A percentile compares a stretch with the other conserved stretches of the same genome.
Evolutionary conservation across 1,140 invertebrate species (phyloP).

Genomic region (Zelostemma sp.): DNA sequence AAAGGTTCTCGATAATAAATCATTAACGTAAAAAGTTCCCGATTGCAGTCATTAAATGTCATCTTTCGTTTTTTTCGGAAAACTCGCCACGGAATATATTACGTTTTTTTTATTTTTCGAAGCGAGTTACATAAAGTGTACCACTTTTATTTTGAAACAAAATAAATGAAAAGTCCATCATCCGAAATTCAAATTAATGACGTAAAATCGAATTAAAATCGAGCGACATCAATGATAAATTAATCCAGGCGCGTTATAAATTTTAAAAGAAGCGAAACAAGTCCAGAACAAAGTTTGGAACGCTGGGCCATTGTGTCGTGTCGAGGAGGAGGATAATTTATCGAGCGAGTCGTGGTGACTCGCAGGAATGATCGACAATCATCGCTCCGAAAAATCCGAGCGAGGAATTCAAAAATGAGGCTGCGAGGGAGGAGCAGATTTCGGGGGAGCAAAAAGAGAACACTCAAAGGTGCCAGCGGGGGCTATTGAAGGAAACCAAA

Average conservation of each 20-base stretch:
- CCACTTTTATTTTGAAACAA: neutral
- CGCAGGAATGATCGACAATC: slow-evolving; percentile 32
- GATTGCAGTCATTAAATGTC: too few species aligned
- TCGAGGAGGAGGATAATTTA: slow-evolving; percentile 18
- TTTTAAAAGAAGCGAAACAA: too few species aligned
- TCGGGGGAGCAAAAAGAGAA: slow-evolving; percentile 15
- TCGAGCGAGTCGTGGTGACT: slow-evolving; percentile 37
- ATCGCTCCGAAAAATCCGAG: neutral
- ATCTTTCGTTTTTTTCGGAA: too few species aligned
- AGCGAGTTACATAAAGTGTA: neutral
- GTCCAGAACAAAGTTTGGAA: slow-evolving; percentile 9
- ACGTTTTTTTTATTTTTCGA: too few species aligned
- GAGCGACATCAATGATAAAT: too few species aligned
- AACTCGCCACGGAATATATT: too few species aligned
- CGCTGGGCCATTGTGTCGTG: neutral
- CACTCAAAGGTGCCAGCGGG: slow-evolving; percentile 47
- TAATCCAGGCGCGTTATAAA: too few species aligned
- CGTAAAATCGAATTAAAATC: neutral
- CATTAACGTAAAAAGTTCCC: too few species aligned
- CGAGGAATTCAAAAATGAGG: slow-evolving; percentile 2
- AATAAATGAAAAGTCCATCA: neutral
- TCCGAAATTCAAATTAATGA: neutral
- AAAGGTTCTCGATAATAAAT: too few species aligned
- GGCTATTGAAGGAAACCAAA: slow-evolving; percentile 48
- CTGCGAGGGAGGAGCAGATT: neutral